Evolutionary conservation across 2,888 invertebrate genomes (phyloP).

Genomic region (Pristionchus fissidentatus): DNA sequence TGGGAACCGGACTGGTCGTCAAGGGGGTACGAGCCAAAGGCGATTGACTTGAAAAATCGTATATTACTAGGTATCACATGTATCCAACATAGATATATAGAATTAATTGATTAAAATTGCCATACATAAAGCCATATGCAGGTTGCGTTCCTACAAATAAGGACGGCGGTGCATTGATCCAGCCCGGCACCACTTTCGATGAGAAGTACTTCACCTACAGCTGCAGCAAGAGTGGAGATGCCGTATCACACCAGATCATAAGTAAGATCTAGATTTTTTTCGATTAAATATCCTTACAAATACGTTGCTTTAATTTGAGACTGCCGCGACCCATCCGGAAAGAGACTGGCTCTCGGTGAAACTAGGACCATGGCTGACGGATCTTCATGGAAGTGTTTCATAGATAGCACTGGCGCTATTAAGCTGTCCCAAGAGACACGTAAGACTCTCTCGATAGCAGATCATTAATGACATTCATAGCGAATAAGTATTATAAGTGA

Average conservation of each 20-base stretch:
- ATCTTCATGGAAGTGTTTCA: slow-evolving; percentile 19
- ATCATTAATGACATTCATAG: not conserved
- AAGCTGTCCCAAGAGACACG: slow-evolving; percentile 29
- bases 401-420: not conserved
- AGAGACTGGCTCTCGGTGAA: not conserved
- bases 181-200: slow-evolving; percentile 21
- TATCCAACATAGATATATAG: not conserved
- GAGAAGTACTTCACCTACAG: slow-evolving; percentile 47
- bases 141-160: slow-evolving; percentile 45
- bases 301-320: not conserved
- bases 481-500: too few relatives aligned
- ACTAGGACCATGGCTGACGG: not conserved
- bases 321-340: slow-evolving; percentile 30
- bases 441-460: too few relatives aligned
- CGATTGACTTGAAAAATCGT: too few relatives aligned
- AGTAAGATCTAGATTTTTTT: slow-evolving; percentile 23
- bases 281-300: too few relatives aligned
- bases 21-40: slow-evolving; percentile 48
- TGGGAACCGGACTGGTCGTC: slow-evolving; percentile 36
- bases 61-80: too few relatives aligned
- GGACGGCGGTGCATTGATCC: slow-evolving; percentile 41
- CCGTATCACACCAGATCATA: slow-evolving; percentile 13
- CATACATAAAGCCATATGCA: too few relatives aligned
- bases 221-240: slow-evolving; percentile 8
- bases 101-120: not conserved